Evolutionary conservation across 2,888 invertebrate genomes (phyloP).

Genomic region (Eristalis arbustorum): DNA sequence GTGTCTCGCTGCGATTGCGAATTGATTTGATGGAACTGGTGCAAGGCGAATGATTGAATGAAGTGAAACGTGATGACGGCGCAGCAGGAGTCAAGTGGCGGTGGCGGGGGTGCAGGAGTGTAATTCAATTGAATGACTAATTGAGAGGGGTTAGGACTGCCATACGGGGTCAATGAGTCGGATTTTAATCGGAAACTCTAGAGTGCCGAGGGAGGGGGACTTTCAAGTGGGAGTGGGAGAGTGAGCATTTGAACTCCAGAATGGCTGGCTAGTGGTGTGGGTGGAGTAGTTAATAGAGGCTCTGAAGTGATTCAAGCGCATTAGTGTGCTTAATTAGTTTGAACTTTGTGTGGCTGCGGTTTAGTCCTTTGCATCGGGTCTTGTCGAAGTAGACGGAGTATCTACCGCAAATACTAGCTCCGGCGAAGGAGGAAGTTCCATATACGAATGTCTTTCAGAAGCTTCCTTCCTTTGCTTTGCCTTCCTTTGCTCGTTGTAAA

Average conservation of each 20-base stretch:
- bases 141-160: constrained; percentile 41
- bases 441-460: too few species aligned
- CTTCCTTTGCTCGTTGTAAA: too few species aligned
- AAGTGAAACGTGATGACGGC: background rate
- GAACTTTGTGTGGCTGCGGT: too few species aligned
- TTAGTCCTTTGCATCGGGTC: too few species aligned
- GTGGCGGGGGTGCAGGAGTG: background rate
- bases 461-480: too few species aligned
- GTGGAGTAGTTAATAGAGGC: too few species aligned
- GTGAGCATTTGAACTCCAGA: background rate
- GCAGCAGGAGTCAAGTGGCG: background rate
- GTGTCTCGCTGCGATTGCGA: constrained; percentile 14
- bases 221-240: background rate
- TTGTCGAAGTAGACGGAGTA: too few species aligned
- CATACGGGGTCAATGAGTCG: constrained; percentile 47
- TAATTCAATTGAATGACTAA: constrained; percentile 60
- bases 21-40: constrained; percentile 48
- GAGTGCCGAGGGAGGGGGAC: background rate
- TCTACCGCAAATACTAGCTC: too few species aligned
- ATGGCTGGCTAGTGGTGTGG: too few species aligned
- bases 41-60: constrained; percentile 57
- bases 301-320: too few species aligned
- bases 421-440: too few species aligned
- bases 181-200: constrained; percentile 5
- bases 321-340: too few species aligned